Evolutionary conservation across 2,113 vertebrate species (phyloP).

Genomic region (Myocastor coypus): DNA sequence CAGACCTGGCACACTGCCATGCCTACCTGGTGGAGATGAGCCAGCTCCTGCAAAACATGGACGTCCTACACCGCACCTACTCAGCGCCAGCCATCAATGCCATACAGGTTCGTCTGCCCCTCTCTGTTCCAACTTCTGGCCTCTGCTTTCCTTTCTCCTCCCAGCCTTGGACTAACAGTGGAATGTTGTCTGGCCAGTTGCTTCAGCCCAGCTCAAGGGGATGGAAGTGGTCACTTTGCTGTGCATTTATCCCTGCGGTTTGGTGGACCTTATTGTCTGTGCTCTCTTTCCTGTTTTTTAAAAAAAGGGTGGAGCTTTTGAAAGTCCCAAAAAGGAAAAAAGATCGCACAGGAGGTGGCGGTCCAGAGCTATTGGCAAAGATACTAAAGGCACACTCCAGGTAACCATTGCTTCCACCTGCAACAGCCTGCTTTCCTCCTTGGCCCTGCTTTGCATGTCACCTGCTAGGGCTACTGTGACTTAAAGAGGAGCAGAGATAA

Average conservation of each 20-base stretch:
- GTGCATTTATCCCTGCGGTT: background rate
- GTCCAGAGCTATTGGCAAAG: constrained; percentile 94
- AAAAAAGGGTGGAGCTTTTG: constrained; percentile 91
- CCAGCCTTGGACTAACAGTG: constrained; percentile 42
- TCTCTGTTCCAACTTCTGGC: background rate
- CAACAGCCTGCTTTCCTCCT: background rate
- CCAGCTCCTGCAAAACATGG: constrained; percentile 97
- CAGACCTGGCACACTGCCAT: constrained; percentile 95
- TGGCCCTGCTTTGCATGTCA: background rate
- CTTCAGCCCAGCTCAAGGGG: constrained; percentile 46
- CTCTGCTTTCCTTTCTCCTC: background rate
- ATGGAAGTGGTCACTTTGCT: constrained; percentile 38
- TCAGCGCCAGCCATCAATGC: constrained; percentile 97
- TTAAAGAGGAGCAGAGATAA: background rate
- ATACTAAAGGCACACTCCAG: constrained; percentile 96
- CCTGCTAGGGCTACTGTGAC: background rate
- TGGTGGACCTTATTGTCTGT: constrained; percentile 64
- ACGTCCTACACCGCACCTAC: constrained; percentile 96
- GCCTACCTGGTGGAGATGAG: constrained; percentile 94
- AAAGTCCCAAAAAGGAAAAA: constrained; percentile 99
- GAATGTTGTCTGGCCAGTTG: constrained; percentile 9
- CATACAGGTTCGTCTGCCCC: constrained; percentile 91
- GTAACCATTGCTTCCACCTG: constrained; percentile 82
- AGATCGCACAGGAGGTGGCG: constrained; percentile 94
- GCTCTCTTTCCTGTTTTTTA: constrained; percentile 75